phyloP scores from a whole-genome alignment of 2,797 vertebrate species.

The Harpagifer antarcticus region DNA sequence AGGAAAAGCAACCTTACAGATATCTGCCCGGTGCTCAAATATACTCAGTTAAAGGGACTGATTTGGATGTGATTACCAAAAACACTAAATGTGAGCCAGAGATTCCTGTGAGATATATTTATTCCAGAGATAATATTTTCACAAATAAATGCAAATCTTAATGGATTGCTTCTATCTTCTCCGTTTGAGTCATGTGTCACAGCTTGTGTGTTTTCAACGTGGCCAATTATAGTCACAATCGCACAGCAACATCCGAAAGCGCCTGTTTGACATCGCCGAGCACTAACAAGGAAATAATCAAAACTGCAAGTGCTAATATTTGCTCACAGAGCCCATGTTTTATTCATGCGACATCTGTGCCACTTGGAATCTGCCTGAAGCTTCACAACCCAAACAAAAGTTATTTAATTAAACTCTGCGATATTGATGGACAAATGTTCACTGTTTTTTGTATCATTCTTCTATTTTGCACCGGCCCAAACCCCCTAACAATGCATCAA shows the following conservation, averaged over 20 bases:
- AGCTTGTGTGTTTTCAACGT: conserved; percentile 48
- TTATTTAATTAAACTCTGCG: conserved; percentile 73
- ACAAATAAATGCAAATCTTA: conserved; percentile 53
- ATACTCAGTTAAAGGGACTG: conserved; percentile 22
- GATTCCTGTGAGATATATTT: too few relatives aligned
- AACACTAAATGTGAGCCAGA: conserved; percentile 35
- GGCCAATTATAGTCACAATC: conserved; percentile 66
- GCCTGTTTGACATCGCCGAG: conserved; percentile 61
- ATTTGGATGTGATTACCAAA: conserved; percentile 51
- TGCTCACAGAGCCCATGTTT: conserved; percentile 69
- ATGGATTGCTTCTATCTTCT: conserved; percentile 47
- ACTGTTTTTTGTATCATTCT: conserved; percentile 49
- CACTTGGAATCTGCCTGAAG: conserved; percentile 67
- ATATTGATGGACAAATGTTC: conserved; percentile 71
- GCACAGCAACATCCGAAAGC: conserved; percentile 51
- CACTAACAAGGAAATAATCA: conserved; percentile 69
- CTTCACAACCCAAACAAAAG: conserved; percentile 62
- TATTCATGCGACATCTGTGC: conserved; percentile 80
- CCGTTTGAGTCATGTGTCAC: conserved; percentile 45
- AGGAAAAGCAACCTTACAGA: conserved; percentile 37
- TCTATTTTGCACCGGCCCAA: conserved; percentile 46
- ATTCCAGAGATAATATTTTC: conserved; percentile 34
- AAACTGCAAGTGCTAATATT: conserved; percentile 69
- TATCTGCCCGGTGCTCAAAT: too few relatives aligned
- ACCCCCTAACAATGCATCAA: conserved; percentile 69